A percentile compares a stretch with the other conserved stretches of the same genome.
phyloP scores from a whole-genome alignment of 2,888 invertebrate species.

The Rhyacophila evoluta region DNA sequence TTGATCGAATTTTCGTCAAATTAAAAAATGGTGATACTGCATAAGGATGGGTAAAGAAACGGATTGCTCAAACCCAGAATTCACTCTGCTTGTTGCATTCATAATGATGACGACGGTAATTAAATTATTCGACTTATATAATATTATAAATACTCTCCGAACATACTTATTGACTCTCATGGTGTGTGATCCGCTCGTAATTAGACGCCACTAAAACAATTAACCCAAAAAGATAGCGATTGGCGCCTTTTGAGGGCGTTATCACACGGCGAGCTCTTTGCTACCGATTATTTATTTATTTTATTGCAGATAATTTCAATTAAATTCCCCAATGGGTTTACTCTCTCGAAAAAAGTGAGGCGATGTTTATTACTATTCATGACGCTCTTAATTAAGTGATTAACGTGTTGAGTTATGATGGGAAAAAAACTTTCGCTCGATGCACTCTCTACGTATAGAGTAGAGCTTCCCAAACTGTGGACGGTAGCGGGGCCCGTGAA shows the following conservation, averaged over 20 bases:
- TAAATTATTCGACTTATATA: too few species aligned
- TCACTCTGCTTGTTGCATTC: too few species aligned
- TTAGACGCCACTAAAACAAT: background rate
- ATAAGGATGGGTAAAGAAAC: too few species aligned
- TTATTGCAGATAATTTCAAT: slow-evolving; percentile 2
- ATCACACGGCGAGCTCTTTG: slow-evolving; percentile 7
- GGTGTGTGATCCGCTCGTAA: background rate
- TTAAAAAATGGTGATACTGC: too few species aligned
- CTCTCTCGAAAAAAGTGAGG: background rate
- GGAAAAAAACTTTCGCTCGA: background rate
- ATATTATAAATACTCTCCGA: background rate
- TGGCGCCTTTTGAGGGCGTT: slow-evolving; percentile 12
- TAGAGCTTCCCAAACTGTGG: too few species aligned
- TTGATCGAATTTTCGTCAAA: too few species aligned
- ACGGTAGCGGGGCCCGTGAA: too few species aligned
- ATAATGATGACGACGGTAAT: too few species aligned
- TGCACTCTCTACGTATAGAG: too few species aligned
- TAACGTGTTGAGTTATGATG: background rate
- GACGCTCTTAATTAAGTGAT: background rate
- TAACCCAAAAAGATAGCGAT: slow-evolving; percentile 6
- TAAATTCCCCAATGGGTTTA: background rate
- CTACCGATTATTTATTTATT: slow-evolving; percentile 15
- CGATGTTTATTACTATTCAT: background rate
- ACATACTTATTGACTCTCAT: background rate
- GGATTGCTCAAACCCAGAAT: too few species aligned